phyloP scores from a whole-genome alignment of 2,113 vertebrate genomes.

The Xyrauchen texanus region DNA sequence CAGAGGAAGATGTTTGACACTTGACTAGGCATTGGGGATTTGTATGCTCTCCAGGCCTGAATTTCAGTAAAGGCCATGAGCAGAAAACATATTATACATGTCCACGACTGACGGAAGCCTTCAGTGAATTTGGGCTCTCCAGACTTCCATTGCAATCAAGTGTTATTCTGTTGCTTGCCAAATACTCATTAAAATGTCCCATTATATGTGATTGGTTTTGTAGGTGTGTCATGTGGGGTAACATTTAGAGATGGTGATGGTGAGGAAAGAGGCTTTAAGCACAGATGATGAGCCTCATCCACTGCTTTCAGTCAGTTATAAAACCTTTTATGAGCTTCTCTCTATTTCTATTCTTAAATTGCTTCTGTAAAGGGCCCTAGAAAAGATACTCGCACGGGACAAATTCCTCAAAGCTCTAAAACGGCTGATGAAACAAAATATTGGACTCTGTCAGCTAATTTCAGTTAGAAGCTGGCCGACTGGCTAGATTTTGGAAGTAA shows the following conservation, averaged over 20 bases:
- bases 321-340: conserved; percentile 45
- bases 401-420: conserved; percentile 48
- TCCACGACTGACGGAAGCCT: conserved; percentile 46
- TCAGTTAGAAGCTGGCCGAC: conserved; percentile 23
- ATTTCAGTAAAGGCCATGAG: conserved; percentile 27
- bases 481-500: too few relatives aligned
- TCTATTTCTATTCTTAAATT: conserved; percentile 62
- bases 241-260: conserved; percentile 53
- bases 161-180: conserved; percentile 69
- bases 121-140: conserved; percentile 56
- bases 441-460: conserved; percentile 62
- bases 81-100: conserved; percentile 53
- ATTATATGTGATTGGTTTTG: conserved; percentile 72
- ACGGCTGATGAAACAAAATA: conserved; percentile 65
- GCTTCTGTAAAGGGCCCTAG: conserved; percentile 52
- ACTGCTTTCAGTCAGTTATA: conserved; percentile 30
- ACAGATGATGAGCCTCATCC: too few relatives aligned
- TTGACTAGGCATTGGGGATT: conserved; percentile 47
- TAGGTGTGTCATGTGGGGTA: conserved; percentile 63
- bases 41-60: conserved; percentile 19
- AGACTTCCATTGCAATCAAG: conserved; percentile 75
- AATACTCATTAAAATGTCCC: conserved; percentile 64
- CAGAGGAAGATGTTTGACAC: conserved; percentile 47
- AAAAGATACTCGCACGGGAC: conserved; percentile 43
- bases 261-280: conserved; percentile 38